Conservation (phyloP, 2,113 vertebrate species). For the Epinephelus cyanopodus region DNA sequence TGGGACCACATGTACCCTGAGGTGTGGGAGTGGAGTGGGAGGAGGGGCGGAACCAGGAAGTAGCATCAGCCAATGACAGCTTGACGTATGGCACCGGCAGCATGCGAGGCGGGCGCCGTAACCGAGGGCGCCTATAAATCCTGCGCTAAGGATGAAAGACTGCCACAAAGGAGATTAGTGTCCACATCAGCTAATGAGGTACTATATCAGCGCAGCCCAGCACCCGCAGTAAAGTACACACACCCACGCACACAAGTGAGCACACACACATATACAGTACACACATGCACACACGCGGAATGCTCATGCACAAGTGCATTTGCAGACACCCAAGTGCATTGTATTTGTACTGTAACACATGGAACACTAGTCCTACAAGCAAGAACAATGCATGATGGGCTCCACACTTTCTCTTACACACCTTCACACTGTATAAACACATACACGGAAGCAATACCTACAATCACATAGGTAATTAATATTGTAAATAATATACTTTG, state of each 20-base stretch:
- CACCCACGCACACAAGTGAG: conserved; percentile 45
- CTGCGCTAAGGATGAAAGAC: conserved; percentile 88
- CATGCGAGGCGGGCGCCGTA: conserved; percentile 81
- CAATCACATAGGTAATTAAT: conserved; percentile 50
- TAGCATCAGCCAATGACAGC: conserved; percentile 72
- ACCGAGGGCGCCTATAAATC: conserved; percentile 88
- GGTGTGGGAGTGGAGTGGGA: conserved; percentile 38
- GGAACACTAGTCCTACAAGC: conserved; percentile 29
- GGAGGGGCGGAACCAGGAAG: conserved; percentile 55
- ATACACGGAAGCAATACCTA: conserved; percentile 22
- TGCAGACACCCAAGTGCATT: conserved; percentile 42
- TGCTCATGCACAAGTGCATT: conserved; percentile 50
- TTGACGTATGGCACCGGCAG: conserved; percentile 84
- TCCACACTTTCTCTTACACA: conserved; percentile 29
- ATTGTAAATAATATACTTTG: conserved; percentile 67
- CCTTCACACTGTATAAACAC: conserved; percentile 18
- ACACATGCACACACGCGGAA: conserved; percentile 38
- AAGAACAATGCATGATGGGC: conserved; percentile 5
- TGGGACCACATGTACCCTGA: conserved; percentile 41
- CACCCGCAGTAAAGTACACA: conserved; percentile 65
- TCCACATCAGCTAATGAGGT: conserved; percentile 86
- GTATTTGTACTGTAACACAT: conserved; percentile 41
- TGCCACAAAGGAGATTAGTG: conserved; percentile 88
- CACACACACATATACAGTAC: conserved; percentile 44
- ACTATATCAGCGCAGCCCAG: conserved; percentile 78